Conservation (phyloP, 2,888 invertebrate genomes). For the Dasysyrphus albostriatus region DNA sequence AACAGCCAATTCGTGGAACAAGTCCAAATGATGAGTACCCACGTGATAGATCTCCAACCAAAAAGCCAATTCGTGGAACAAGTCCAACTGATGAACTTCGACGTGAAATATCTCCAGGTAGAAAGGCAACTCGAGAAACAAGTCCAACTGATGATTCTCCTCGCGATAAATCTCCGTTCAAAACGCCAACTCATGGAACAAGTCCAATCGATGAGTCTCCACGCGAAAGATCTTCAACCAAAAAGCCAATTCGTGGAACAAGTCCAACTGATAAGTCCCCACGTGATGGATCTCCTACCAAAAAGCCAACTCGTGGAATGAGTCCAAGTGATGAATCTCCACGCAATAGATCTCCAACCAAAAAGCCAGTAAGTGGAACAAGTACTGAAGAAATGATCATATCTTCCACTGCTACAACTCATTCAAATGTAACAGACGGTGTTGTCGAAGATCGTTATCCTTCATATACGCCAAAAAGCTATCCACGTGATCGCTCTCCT, state of each 20-base stretch:
- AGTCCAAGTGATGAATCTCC: conserved; percentile 9
- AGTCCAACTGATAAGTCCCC: conserved; percentile 6
- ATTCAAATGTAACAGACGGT: conserved; percentile 18
- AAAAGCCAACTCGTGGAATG: not conserved
- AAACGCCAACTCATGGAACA: not conserved
- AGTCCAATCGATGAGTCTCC: not conserved
- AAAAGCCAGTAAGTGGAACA: conserved; percentile 3
- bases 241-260: not conserved
- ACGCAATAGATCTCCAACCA: conserved; percentile 27
- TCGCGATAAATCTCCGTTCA: conserved; percentile 35
- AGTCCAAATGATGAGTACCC: conserved; percentile 3
- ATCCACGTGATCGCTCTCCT: conserved; percentile 15
- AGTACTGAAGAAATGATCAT: conserved; percentile 23
- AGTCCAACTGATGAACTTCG: not conserved
- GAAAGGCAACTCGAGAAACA: conserved; percentile 3
- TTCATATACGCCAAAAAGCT: conserved; percentile 31
- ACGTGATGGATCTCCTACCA: not conserved
- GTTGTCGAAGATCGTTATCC: conserved; percentile 25
- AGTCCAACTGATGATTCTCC: conserved; percentile 12
- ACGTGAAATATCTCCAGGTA: conserved; percentile 14
- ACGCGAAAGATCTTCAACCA: not conserved
- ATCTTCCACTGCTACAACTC: conserved; percentile 4
- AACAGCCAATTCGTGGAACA: not conserved
- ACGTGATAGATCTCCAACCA: conserved; percentile 22
- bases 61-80: conserved; percentile 4